phyloP scores from a whole-genome alignment of 2,113 vertebrate species.

The Aphelocoma coerulescens region DNA sequence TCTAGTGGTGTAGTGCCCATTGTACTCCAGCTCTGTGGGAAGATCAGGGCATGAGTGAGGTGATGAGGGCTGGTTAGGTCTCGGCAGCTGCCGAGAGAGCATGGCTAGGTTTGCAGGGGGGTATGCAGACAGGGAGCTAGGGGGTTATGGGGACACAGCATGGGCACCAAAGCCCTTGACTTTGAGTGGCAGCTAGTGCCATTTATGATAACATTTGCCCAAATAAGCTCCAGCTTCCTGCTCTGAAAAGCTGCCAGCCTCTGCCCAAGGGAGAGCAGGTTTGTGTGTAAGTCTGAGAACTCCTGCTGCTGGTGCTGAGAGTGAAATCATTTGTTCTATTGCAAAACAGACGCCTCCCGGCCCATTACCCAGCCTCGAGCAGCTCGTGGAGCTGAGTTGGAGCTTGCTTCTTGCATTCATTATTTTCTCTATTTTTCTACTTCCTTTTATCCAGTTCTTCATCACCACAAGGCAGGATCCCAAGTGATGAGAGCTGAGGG shows the following conservation, averaged over 20 bases:
- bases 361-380: neutral
- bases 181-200: neutral
- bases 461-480: conserved; percentile 71
- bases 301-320: neutral
- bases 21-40: neutral
- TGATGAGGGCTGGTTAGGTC: neutral
- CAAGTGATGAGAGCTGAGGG: conserved; percentile 76
- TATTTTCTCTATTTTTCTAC: neutral
- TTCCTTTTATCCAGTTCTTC: conserved; percentile 60
- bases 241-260: neutral
- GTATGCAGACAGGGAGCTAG: neutral
- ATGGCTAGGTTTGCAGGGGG: neutral
- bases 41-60: neutral
- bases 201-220: neutral
- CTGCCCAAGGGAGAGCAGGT: neutral
- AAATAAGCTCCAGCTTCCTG: neutral
- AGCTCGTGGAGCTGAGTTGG: neutral
- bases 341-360: neutral
- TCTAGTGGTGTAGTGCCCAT: fast-evolving
- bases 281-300: neutral
- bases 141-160: too few species aligned
- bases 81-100: neutral
- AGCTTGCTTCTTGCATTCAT: neutral
- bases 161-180: fast-evolving
- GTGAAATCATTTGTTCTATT: neutral